Evolutionary conservation across 2,888 invertebrate genomes (phyloP), one percentile per base, ranked within the genome.

Genomic region (Drosophila austrosaltans): DNA sequence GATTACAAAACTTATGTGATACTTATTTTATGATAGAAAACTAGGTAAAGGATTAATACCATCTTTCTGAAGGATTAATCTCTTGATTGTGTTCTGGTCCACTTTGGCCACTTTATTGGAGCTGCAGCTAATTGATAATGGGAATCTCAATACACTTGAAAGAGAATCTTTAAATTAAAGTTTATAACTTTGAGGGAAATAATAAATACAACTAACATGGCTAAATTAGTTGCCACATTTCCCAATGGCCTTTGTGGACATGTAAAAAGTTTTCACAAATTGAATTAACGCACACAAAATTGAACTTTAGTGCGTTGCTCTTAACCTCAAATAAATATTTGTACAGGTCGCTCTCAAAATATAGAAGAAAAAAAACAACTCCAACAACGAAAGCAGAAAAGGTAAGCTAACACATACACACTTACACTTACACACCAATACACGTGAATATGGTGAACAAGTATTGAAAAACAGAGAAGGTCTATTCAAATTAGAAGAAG

Each of bases 291-390:
- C 62, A 62, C 61, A 69, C 39, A 63, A 75, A 74, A 79, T 66
- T 59, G 58, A 66, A 63, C 64, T 68, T 54, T 65, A 44, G 62
- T 59, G 56, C 53, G 70, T 61, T 74, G 72, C 48, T 74, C 79
- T 69, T 72, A 74, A 76, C 82, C 82, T 78, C 64, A 74, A 72
- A 73, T 74, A 75, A 87, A 87, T 84, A 84, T 84, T 87, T 85
- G 63, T 66, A 66, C 60, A 80, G 72, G 30, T 48, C 60, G 25
- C 22, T 61, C 28, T 8, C 5, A 42, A 44, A 48, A 28, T n/a
- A 40, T 54, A 32, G 16, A 57, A 16, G 39, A 2, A 36, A 8
- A 22, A 36, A 58, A 2, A 22, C 36, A 22, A 12, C 57, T 16
- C 16, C 56, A 30, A 56, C n/a, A 36, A 12, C 56, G 8, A 30